Evolutionary conservation across 2,113 vertebrate genomes (phyloP), one percentile per base, ranked within the genome.

Genomic region (Oncorhynchus mykiss): DNA sequence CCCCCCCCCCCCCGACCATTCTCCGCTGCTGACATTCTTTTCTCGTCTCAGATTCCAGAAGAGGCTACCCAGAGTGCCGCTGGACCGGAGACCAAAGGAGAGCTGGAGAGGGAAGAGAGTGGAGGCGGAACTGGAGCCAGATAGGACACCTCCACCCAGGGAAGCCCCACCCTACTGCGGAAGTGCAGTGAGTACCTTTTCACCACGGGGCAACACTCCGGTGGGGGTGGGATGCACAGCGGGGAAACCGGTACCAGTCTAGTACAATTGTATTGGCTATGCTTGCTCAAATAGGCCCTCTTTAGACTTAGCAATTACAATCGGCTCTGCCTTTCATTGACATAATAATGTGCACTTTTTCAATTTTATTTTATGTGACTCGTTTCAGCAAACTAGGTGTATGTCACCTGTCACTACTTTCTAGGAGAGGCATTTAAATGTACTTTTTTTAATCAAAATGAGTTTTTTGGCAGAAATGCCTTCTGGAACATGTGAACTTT

Each of bases 101-200:
- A 75, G 25, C 68, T 62, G 70, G 73, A 57, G 39, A 34, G 34
- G 34, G 34, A 34, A 34, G 20, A 72, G 48, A 49, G 71, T 75
- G 3, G 27, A 27, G 67, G 78, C 82, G 78, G 84, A 84, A 79
- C 80, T 27, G 84, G 79, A 82, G 75, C 76, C 18, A 74, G 48
- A 54, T 60, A 77, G 86, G 78, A 78, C 75, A 78, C 67, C 39
- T 75, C 77, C 78, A 82, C 71, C 73, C 72, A 31, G 62, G 27
- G 69, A 89, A 86, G 83, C 79, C 82, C 83, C 81, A 75, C 78
- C 81, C 86, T 64, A 66, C 64, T 62, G 65, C 77, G 85, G 84
- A 92, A 86, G 88, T 80, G 81, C 74, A 80, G 91, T 92, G 51
- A 92, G 91, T 92, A 74, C 72, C n/a, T 27, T 57, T 65, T 51